Evolutionary conservation across 2,797 vertebrate genomes (phyloP), one percentile per base, ranked within the genome.

Genomic region (Naso thynnoides): DNA sequence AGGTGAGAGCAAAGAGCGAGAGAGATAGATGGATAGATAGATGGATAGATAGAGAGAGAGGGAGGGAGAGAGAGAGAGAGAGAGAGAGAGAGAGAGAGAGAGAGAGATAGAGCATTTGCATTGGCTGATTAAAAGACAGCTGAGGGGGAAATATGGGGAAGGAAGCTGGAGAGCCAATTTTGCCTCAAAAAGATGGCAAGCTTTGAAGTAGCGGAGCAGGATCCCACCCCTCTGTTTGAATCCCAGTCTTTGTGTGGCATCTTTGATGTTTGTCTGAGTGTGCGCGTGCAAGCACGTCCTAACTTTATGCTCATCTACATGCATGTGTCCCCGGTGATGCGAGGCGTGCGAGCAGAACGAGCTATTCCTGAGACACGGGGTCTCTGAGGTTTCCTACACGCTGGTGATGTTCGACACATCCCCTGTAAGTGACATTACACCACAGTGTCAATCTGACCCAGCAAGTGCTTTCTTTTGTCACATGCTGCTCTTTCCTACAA

Each of bases 161-260:
- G 79, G 84, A 82, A 76, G 79, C 80, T 60, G 49, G 78, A 86
- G 84, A 88, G 82, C 83, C 76, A 84, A 89, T 90, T 90, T 88
- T 81, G 88, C 83, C 89, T 92, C 88, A 92, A 93, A 91, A 92
- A 92, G 86, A 84, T 57, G 64, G 69, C 62, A 63, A 53, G 88
- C 93, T 94, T 94, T 94, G 90, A 95, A 93, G 93, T 90, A 49
- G 79, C 71, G 65, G 67, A 78, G 79, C 70, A 80, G 74, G 39
- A 83, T 80, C 68, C 82, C 82, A 54, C 88, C 89, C 79, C 81
- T 82, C 81, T 79, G 83, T 89, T 88, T 92, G 84, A 88, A 83
- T 87, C 80, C 19, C 55, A 47, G 71, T 83, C 86, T 92, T 92
- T 90, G 86, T 91, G 85, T 82, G 73, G 52, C 81, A 87, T 85